Base-by-base conservation (phyloP, 2,888 invertebrate species). In the Sisyra nigra region DNA sequence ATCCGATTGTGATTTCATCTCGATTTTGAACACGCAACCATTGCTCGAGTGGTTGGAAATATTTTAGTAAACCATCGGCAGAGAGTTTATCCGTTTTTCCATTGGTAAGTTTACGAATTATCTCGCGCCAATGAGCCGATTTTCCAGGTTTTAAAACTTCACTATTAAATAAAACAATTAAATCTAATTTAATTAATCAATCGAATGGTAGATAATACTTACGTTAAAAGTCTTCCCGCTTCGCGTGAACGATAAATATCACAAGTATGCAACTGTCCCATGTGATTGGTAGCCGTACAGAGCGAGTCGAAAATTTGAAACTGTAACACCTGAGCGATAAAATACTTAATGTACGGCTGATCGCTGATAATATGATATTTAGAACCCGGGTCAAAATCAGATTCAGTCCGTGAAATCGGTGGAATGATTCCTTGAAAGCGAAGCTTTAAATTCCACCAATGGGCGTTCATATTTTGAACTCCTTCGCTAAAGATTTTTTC, bases 291-390 rank as follows among this genome's bases (percentile, higher is more conserved):
- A 2, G 74, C 81, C 1, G 66, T 58, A 55, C 89, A 91, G 45
- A 89, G 64, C 32, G 81, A 75, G 51, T 84, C 76, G 57, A 80
- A 83, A 41, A 91, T 71, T 66, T 89, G 89, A 65, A 89, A 91
- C 65, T 91, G 86, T 44, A 89, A 62, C 4, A 89, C 67, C 13
- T 80, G 73, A 0, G 83, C 80, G 2, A 89, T 74, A 57, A 88
- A 89, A 59, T 89, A 89, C 56, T 85, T 80, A 50, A 69, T 69
- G 59, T 71, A 76, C 46, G 74, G 72, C 61, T 75, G 69, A 59
- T 87, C 83, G 3, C 81, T 77, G 3, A 83, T 74, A 6, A 89
- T 66, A 55, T 89, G 88, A 55, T 82, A 82, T 54, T 88, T 89
- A 1, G 87, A 72, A 2, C 79, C 87, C 1, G 88, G 78, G 55